A percentile compares a stretch with the other conserved stretches of the same genome.
Conservation (phyloP, 1,140 invertebrate genomes). For the Nymphalis io region DNA sequence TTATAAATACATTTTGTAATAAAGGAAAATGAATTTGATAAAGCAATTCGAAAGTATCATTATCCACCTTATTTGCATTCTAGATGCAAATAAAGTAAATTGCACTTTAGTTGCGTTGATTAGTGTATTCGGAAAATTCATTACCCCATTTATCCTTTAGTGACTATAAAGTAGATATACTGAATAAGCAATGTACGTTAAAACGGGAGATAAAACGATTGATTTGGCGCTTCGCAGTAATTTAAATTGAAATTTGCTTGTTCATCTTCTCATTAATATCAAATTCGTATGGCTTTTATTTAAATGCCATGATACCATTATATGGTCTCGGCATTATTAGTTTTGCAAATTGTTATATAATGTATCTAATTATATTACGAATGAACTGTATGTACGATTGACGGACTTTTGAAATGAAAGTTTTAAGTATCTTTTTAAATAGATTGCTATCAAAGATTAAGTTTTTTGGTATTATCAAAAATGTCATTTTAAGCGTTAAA, state of each 20-base stretch:
- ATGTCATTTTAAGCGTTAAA: too few species aligned
- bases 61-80: slow-evolving; percentile 28
- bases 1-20: slow-evolving; percentile 1
- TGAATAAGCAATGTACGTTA: neutral
- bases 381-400: neutral
- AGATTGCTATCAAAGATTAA: too few species aligned
- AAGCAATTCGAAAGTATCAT: slow-evolving; percentile 30
- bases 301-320: slow-evolving; percentile 8
- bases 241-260: slow-evolving; percentile 20
- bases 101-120: neutral
- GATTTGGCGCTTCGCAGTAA: slow-evolving; percentile 4
- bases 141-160: neutral
- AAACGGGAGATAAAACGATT: neutral
- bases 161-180: neutral
- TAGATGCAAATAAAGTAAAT: slow-evolving; percentile 5
- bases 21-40: slow-evolving; percentile 8
- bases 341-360: neutral
- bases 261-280: slow-evolving; percentile 22
- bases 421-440: neutral
- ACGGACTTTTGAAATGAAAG: neutral
- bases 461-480: too few species aligned
- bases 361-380: neutral
- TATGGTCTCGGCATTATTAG: neutral
- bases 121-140: neutral
- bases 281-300: slow-evolving; percentile 21